These are phyloP conservation scores for Glyptemys insculpta DNA, from an alignment of 2,797 vertebrate species.

Conservation along the genomic window DNA sequence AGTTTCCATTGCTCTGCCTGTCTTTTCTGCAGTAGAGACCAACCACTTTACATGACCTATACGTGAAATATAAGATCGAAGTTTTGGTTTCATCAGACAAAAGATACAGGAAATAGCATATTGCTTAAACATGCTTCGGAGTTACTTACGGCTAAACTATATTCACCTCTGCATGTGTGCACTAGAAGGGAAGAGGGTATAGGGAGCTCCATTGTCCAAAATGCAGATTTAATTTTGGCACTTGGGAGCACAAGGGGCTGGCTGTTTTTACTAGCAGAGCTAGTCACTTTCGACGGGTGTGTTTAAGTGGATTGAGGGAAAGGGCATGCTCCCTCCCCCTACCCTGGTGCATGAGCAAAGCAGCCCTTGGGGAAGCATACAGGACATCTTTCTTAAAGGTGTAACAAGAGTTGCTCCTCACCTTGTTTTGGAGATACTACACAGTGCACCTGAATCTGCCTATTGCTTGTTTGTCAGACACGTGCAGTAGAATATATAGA, in stretches of 20 bases:
- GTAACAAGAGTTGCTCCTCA: background rate
- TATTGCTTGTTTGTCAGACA: background rate
- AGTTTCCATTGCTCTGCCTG: background rate
- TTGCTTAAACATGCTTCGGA: background rate
- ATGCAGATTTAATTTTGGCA: background rate
- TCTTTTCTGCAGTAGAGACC: background rate
- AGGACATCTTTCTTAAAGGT: background rate
- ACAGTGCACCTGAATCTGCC: background rate
- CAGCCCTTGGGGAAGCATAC: background rate
- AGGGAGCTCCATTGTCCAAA: background rate
- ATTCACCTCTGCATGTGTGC: background rate
- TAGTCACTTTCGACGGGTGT: background rate
- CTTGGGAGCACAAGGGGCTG: background rate
- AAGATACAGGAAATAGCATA: background rate
- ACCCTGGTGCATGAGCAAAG: background rate
- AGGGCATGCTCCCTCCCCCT: background rate
- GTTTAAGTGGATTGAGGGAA: background rate
- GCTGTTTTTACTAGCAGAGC: background rate
- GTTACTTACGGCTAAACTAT: background rate
- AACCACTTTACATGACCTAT: background rate
- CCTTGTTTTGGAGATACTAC: background rate
- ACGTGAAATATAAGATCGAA: background rate
- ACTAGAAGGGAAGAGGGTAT: background rate
- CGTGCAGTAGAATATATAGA: background rate
- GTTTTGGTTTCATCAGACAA: background rate